A percentile compares a stretch with the other conserved stretches of the same genome.
phyloP scores from a whole-genome alignment of 2,888 invertebrate species.

The Tachina fera region DNA sequence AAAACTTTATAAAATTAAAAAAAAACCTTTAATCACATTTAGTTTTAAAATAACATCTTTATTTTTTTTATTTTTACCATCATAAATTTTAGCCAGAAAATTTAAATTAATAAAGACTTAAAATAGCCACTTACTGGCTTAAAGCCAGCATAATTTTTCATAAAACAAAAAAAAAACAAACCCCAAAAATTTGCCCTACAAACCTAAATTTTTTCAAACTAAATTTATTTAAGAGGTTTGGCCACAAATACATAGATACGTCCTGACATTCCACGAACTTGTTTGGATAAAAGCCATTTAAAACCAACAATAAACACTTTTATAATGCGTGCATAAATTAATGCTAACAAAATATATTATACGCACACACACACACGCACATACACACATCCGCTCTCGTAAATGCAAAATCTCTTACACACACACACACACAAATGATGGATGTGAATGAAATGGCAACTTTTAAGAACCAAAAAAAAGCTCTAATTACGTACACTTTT shows the following conservation, averaged over 20 bases:
- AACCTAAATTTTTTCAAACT: constrained; percentile 27
- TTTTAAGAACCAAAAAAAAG: constrained; percentile 52
- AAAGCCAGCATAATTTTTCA: constrained; percentile 27
- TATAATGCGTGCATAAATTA: background rate
- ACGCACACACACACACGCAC: background rate
- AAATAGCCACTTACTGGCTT: background rate
- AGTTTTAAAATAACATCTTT: no score
- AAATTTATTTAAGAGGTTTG: constrained; percentile 45
- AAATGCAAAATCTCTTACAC: background rate
- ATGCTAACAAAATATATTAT: background rate
- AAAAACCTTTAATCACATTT: no score
- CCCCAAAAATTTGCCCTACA: constrained; percentile 1
- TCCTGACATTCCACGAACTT: background rate
- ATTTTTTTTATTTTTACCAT: background rate
- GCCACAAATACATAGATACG: constrained; percentile 4
- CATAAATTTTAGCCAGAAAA: constrained; percentile 11
- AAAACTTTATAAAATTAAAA: no score
- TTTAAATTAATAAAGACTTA: constrained; percentile 42
- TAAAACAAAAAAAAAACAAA: background rate
- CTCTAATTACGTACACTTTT: constrained; percentile 59
- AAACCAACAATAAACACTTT: constrained; percentile 22
- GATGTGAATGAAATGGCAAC: constrained; percentile 31
- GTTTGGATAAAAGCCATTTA: background rate
- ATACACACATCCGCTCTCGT: background rate
- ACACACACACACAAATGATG: constrained; percentile 42